Evolutionary conservation across 2,113 vertebrate genomes (phyloP).

Genomic region (Galbula dea): DNA sequence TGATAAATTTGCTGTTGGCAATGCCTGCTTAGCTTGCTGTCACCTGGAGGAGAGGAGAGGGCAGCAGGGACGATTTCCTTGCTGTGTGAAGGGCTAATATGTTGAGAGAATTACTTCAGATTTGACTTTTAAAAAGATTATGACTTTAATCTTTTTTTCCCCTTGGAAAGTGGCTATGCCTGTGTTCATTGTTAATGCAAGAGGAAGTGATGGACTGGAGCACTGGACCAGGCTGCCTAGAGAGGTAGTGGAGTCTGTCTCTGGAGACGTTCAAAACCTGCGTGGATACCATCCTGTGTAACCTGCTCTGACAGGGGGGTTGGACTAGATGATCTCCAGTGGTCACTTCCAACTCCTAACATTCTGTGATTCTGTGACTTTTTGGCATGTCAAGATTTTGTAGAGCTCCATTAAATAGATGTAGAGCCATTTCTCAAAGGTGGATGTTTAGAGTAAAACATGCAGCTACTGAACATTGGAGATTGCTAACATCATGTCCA

Average conservation of each 20-base stretch:
- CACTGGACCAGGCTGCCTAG: too few species aligned
- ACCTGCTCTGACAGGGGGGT: too few species aligned
- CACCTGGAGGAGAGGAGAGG: background rate
- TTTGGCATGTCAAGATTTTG: fast-evolving
- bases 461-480: fast-evolving
- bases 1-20: background rate
- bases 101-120: background rate
- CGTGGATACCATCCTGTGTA: too few species aligned
- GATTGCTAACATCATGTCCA: fast-evolving
- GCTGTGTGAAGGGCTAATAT: background rate
- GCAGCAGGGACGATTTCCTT: background rate
- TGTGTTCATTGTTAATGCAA: background rate
- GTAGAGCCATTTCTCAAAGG: background rate
- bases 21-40: background rate
- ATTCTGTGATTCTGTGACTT: background rate
- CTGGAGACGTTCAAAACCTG: too few species aligned
- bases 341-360: too few species aligned
- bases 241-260: too few species aligned
- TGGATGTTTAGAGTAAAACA: background rate
- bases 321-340: too few species aligned
- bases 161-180: fast-evolving
- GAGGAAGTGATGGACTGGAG: background rate
- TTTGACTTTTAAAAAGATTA: background rate
- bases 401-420: background rate
- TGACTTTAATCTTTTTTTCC: background rate